Base-by-base conservation (phyloP, 2,797 vertebrate species). In the Bradypodion pumilum region DNA sequence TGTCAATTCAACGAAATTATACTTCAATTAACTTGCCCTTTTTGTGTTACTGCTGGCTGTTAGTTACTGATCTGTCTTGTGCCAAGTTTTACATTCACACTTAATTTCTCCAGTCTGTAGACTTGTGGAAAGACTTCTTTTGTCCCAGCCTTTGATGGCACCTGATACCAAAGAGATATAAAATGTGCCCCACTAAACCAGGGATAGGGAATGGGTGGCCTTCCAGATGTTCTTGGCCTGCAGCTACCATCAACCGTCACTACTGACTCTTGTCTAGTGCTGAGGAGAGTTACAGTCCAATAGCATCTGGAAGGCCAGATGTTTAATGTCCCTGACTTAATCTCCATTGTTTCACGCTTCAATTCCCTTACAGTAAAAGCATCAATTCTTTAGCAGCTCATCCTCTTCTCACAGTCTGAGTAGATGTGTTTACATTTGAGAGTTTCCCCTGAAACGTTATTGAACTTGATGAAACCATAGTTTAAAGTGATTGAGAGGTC, bases 1-100 rank as follows among this genome's bases (percentile, higher is more conserved):
- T 63, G 6, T 78, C 86, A 78, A 76, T 83, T 27, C 80, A 88
- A 63, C 74, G 81, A 82, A 82, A 25, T 1, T n/a, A 69, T 78
- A 40, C 59, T 68, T 25, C 27, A 13, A 75, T 80, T 60, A 46
- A 13, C 13, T 69, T 74, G 37, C 35, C 23, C 21, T 44, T 80
- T 80, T 81, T 40, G 13, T 62, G n/a, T 76, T 76, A 62, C 3
- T 16, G 29, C 16, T 73, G 69, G 62, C 7, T 66, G 32, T 56
- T 44, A 10, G 29, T 80, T 66, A 25, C 56, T 80, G 21, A 74
- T 9, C 12, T 77, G 25, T 21, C 5, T 25, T 29, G 23, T 70
- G 37, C 10, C 23, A 44, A 35, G 29, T 7, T 35, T 74, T 49
- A 42, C 52, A 56, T 56, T 56, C 52, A 56, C 19, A 19, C 5